phyloP scores from a whole-genome alignment of 2,888 invertebrate genomes.

The Ormyrus thymus region DNA sequence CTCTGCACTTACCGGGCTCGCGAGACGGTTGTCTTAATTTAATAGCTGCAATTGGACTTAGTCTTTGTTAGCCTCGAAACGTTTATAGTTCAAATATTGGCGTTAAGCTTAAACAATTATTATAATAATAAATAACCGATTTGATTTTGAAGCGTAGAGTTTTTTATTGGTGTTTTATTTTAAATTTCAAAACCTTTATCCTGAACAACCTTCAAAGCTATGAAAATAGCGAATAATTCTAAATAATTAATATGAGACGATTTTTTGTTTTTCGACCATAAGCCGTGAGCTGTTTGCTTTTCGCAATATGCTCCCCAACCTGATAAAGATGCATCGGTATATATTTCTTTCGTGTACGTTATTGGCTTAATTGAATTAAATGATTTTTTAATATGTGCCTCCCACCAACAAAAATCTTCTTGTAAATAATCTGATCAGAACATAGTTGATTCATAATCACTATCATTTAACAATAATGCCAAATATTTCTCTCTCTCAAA shows the following conservation, averaged over 20 bases:
- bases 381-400: background rate
- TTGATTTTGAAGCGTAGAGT: too few species aligned
- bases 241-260: background rate
- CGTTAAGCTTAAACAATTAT: too few species aligned
- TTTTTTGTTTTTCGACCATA: background rate
- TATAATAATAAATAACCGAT: too few species aligned
- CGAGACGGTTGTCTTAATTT: too few species aligned
- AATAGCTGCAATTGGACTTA: too few species aligned
- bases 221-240: constrained; percentile 40
- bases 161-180: too few species aligned
- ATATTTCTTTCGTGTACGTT: background rate
- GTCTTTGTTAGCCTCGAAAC: too few species aligned
- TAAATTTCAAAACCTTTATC: too few species aligned
- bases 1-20: too few species aligned
- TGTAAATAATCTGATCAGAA: background rate
- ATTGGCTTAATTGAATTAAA: background rate
- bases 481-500: background rate
- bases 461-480: background rate
- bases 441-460: background rate
- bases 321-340: too few species aligned
- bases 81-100: too few species aligned
- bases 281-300: background rate
- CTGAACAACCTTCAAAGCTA: too few species aligned
- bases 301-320: background rate
- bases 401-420: background rate